Percentiles rank a stretch among this genome's conserved stretches.
These are phyloP conservation scores for Bucco capensis DNA, from an alignment of 2,113 vertebrate species.

Conservation along the genomic window DNA sequence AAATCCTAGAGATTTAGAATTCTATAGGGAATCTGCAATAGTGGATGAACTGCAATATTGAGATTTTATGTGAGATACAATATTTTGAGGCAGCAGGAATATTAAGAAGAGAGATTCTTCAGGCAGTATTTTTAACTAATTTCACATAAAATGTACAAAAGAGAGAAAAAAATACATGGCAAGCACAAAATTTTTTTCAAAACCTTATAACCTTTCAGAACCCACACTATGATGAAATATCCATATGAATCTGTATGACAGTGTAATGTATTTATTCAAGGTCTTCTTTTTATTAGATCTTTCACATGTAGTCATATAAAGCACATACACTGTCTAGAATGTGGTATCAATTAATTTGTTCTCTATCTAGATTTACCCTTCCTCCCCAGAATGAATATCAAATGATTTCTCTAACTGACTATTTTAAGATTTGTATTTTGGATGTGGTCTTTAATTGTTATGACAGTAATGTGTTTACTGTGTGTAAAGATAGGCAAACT, in stretches of 20 bases:
- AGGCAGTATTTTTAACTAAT: not conserved
- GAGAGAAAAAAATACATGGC: not conserved
- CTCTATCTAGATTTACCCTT: not conserved
- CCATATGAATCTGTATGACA: not conserved
- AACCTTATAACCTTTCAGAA: not conserved
- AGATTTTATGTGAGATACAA: not conserved
- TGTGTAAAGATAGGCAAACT: conserved; percentile 25
- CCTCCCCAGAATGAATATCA: not conserved
- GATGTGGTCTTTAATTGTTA: not conserved
- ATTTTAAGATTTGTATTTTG: not conserved
- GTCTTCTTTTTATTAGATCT: not conserved
- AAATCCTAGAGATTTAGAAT: not conserved
- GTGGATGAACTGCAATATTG: not conserved
- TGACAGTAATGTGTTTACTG: conserved; percentile 21
- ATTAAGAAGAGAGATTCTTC: not conserved
- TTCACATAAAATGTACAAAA: not conserved
- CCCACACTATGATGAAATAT: not conserved
- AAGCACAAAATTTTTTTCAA: not conserved
- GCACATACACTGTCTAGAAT: not conserved
- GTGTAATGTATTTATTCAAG: not conserved
- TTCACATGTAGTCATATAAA: not conserved
- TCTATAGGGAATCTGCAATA: not conserved
- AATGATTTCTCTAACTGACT: not conserved
- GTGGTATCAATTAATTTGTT: not conserved
- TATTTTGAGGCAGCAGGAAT: not conserved